Evolutionary conservation across 2,888 invertebrate genomes (phyloP).

Genomic region (Cosmorhoe ocellata): DNA sequence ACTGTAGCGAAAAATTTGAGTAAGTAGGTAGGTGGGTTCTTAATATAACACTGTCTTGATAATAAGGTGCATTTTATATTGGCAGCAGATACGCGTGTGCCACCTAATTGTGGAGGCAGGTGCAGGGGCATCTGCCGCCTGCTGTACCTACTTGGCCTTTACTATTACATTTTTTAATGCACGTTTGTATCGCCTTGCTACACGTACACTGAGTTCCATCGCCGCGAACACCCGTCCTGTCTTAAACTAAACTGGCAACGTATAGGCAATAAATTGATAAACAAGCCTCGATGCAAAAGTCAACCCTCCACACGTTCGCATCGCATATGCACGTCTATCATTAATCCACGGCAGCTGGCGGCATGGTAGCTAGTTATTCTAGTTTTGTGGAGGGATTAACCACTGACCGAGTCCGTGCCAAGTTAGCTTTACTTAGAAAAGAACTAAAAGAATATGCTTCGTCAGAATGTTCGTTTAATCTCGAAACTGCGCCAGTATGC

Average conservation of each 20-base stretch:
- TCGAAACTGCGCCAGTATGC: constrained; percentile 52
- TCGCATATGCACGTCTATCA: constrained; percentile 46
- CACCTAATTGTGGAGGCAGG: constrained; percentile 73
- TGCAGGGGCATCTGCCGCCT: constrained; percentile 74
- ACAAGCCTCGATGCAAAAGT: constrained; percentile 21
- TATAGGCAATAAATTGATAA: constrained; percentile 35
- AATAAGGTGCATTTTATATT: constrained; percentile 13
- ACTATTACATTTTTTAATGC: constrained; percentile 59
- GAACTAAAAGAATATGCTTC: constrained; percentile 49
- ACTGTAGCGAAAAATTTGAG: no score
- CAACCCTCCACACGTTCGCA: constrained; percentile 21
- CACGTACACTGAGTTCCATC: constrained; percentile 40
- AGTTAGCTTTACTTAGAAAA: constrained; percentile 14
- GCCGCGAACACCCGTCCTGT: constrained; percentile 36
- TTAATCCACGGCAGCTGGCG: constrained; percentile 57
- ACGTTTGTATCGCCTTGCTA: constrained; percentile 43
- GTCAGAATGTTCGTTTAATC: constrained; percentile 55
- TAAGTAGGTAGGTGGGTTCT: not conserved
- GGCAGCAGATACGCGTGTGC: constrained; percentile 52
- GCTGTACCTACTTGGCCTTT: constrained; percentile 59
- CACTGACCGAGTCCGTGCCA: constrained; percentile 31
- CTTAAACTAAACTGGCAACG: constrained; percentile 55
- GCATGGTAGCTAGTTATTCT: constrained; percentile 52
- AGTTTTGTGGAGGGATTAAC: constrained; percentile 43
- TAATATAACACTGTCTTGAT: not conserved